Evolutionary conservation across 2,888 invertebrate species (phyloP).

Genomic region (Zaprionus obscuricornis): DNA sequence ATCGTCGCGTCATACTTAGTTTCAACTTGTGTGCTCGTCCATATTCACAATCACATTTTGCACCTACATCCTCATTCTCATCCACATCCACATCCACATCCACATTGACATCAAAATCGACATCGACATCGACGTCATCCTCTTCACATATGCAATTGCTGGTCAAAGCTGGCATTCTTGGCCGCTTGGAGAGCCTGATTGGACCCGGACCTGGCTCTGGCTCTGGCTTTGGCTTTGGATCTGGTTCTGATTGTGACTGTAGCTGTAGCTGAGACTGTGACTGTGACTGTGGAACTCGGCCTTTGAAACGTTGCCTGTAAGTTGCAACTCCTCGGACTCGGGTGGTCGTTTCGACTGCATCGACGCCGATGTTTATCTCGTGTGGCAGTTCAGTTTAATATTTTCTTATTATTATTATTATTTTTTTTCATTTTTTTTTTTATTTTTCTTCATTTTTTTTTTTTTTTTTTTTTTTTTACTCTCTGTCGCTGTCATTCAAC

Average conservation of each 20-base stretch:
- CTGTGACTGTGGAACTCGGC: not conserved
- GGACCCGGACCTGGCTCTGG: not conserved
- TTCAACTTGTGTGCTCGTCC: constrained; percentile 2
- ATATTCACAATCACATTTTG: too few relatives aligned
- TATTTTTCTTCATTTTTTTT: not conserved
- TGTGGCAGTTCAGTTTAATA: constrained; percentile 46
- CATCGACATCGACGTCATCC: too few relatives aligned
- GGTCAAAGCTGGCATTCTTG: constrained; percentile 63
- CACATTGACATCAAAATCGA: too few relatives aligned
- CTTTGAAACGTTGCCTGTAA: constrained; percentile 9
- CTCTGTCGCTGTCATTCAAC: constrained; percentile 58
- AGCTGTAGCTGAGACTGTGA: not conserved
- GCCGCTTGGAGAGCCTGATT: constrained; percentile 30
- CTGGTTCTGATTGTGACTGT: not conserved
- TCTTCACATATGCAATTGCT: constrained; percentile 59
- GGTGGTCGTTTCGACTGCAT: constrained; percentile 50
- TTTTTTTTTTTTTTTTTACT: constrained; percentile 14
- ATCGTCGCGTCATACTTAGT: constrained; percentile 26
- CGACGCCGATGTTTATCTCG: constrained; percentile 54
- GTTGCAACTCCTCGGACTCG: constrained; percentile 37
- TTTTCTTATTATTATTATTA: constrained; percentile 32
- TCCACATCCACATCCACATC: too few relatives aligned
- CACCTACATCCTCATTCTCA: not conserved
- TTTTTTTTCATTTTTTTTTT: constrained; percentile 9
- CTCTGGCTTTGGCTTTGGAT: not conserved